Percentiles rank a stretch among this genome's conserved stretches.
Conservation (phyloP, 2,113 vertebrate genomes). For the Phyllopteryx taeniolatus region DNA sequence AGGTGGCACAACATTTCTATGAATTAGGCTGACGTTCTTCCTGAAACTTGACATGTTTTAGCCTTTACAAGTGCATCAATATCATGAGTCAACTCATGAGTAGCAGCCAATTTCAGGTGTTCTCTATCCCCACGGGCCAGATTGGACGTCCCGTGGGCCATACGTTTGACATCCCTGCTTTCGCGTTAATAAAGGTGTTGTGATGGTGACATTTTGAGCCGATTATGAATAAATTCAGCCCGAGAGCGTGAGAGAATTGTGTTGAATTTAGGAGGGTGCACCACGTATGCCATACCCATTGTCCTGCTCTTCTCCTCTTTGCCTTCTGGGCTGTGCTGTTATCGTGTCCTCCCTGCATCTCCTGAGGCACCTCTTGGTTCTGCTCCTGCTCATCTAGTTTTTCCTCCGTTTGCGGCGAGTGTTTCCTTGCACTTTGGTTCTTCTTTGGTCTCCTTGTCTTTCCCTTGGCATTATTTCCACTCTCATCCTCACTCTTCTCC, state of each 20-base stretch:
- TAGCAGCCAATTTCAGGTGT: too few species aligned
- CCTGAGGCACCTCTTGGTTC: constrained; percentile 23
- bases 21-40: too few species aligned
- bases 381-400: constrained; percentile 13
- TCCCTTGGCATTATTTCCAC: constrained; percentile 33
- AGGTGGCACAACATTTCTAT: too few species aligned
- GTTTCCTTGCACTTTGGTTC: constrained; percentile 56
- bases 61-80: too few species aligned
- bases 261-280: not conserved
- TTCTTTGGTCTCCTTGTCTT: constrained; percentile 62
- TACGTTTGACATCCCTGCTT: too few species aligned
- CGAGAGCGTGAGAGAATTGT: not conserved
- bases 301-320: constrained; percentile 64
- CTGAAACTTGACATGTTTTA: too few species aligned
- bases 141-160: too few species aligned
- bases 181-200: too few species aligned
- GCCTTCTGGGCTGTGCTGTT: constrained; percentile 52
- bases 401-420: constrained; percentile 55
- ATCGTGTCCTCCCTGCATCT: constrained; percentile 21
- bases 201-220: too few species aligned
- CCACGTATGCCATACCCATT: constrained; percentile 63
- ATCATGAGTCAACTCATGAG: too few species aligned
- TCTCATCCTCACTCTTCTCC: constrained; percentile 45
- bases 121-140: too few species aligned
- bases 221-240: not conserved